Conservation (phyloP, 1,140 invertebrate species). For the Aradophagus sp. region DNA sequence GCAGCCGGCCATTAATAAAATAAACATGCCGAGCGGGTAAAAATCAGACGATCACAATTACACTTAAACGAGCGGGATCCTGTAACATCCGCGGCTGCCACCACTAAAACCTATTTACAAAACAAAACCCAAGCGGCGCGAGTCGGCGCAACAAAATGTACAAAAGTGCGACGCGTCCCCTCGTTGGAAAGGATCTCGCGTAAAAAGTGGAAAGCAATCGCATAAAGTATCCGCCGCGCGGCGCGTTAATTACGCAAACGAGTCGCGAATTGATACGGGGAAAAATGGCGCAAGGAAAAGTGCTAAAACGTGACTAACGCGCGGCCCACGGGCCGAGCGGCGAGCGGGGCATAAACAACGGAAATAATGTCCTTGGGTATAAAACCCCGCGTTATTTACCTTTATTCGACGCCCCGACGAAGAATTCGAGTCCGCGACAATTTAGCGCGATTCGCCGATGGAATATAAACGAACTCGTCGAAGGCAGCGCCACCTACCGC, state of each 20-base stretch:
- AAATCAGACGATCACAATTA: constrained; percentile 54
- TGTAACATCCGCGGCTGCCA: constrained; percentile 29
- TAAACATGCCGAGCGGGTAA: constrained; percentile 39
- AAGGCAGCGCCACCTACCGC: constrained; percentile 19
- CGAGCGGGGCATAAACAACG: constrained; percentile 36
- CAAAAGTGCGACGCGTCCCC: constrained; percentile 21
- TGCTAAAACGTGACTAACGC: constrained; percentile 45
- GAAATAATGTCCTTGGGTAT: constrained; percentile 26
- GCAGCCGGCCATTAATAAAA: constrained; percentile 33
- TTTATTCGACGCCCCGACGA: constrained; percentile 42
- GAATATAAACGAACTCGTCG: constrained; percentile 20
- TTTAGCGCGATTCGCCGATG: constrained; percentile 33
- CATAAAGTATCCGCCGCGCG: constrained; percentile 35
- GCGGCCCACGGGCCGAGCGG: constrained; percentile 21
- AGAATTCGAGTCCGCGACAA: constrained; percentile 44
- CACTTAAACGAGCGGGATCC: constrained; percentile 34
- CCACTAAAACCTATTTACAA: constrained; percentile 51
- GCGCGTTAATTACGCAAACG: constrained; percentile 55
- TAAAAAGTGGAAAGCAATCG: constrained; percentile 33
- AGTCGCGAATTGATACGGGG: constrained; percentile 50
- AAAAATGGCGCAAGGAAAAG: constrained; percentile 46
- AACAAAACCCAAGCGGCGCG: constrained; percentile 32
- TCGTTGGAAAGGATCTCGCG: too few relatives aligned
- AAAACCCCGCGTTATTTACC: constrained; percentile 39
- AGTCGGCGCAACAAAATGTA: constrained; percentile 32